Evolutionary conservation across 2,113 vertebrate genomes (phyloP).

Genomic region (Callithrix jacchus): DNA sequence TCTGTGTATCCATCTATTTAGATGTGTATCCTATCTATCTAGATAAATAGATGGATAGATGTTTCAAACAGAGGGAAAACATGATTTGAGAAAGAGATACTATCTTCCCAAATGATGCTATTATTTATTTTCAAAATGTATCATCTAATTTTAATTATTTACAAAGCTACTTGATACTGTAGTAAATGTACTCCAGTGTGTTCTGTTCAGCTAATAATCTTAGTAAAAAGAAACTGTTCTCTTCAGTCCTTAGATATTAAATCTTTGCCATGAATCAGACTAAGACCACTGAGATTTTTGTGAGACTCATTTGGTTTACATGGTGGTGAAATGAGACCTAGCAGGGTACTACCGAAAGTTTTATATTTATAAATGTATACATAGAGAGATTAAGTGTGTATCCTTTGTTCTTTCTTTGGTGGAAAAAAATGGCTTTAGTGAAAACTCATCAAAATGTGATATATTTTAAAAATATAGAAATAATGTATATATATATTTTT

Average conservation of each 20-base stretch:
- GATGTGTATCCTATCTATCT: neutral
- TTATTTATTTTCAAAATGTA: neutral
- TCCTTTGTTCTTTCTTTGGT: neutral
- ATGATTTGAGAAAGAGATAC: neutral
- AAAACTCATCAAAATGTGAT: neutral
- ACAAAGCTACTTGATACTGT: neutral
- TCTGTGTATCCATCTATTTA: neutral
- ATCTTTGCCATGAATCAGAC: neutral
- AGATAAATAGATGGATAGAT: neutral
- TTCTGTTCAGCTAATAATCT: neutral
- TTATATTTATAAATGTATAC: neutral
- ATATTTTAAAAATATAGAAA: neutral
- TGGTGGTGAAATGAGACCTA: neutral
- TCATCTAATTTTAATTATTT: constrained; percentile 24
- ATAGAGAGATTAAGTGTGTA: too few species aligned
- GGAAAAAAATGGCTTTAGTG: constrained; percentile 5
- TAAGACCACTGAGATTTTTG: constrained; percentile 14
- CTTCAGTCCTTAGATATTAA: neutral
- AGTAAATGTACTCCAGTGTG: neutral
- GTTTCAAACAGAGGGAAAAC: neutral
- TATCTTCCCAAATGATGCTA: neutral
- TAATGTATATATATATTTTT: neutral
- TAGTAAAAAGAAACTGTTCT: neutral
- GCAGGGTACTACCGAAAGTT: neutral
- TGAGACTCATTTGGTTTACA: neutral